Conservation (phyloP, 2,113 vertebrate genomes). For the Microcebus murinus region DNA sequence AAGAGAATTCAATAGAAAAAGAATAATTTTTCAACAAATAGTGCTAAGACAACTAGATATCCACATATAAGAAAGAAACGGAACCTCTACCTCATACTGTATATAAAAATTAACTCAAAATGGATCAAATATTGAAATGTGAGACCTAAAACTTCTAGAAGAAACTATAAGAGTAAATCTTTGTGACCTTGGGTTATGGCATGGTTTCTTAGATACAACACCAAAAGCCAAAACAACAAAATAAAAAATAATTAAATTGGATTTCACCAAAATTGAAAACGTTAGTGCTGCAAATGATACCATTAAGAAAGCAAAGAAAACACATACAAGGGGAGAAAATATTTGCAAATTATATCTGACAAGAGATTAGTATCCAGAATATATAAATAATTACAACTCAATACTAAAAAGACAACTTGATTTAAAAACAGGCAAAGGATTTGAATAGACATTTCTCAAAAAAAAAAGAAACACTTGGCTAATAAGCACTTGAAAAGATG, state of each 20-base stretch:
- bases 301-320: neutral
- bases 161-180: neutral
- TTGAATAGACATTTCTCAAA: neutral
- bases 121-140: neutral
- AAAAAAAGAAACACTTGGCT: neutral
- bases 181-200: neutral
- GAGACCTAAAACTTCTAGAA: neutral
- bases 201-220: neutral
- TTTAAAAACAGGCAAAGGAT: neutral
- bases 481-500: neutral
- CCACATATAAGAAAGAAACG: neutral
- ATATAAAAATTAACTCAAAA: neutral
- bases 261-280: neutral
- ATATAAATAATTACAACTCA: neutral
- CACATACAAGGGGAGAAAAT: neutral
- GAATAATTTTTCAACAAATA: neutral
- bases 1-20: neutral
- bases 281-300: neutral
- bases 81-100: neutral
- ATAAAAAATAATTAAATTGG: neutral
- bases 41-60: neutral
- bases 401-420: neutral
- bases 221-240: neutral
- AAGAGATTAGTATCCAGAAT: neutral
- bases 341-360: neutral